Conservation (phyloP, 2,113 vertebrate species). For the Aspidoscelis tigris region DNA sequence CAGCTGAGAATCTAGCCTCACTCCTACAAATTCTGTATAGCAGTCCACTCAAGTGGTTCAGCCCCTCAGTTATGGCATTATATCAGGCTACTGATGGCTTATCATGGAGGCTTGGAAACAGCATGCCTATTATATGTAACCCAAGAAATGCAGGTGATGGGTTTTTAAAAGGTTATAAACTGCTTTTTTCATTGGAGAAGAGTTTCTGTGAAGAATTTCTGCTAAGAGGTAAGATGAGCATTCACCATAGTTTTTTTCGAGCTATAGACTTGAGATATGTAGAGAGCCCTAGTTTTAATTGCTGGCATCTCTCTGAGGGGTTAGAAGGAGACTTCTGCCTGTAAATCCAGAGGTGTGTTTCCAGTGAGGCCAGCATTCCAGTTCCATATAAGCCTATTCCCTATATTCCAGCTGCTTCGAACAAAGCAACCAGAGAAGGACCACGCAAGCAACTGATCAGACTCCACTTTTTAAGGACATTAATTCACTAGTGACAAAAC, state of each 20-base stretch:
- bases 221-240: background rate
- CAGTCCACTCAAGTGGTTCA: background rate
- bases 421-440: background rate
- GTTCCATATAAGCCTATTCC: too few species aligned
- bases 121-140: background rate
- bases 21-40: background rate
- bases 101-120: background rate
- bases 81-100: background rate
- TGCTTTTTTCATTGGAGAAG: background rate
- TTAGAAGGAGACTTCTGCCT: too few species aligned
- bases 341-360: too few species aligned
- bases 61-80: background rate
- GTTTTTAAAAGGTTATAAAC: background rate
- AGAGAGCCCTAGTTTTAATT: too few species aligned
- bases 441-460: background rate
- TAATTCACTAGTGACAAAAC: background rate
- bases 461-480: slow-evolving; percentile 41
- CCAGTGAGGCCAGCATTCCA: too few species aligned
- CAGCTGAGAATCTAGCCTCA: background rate
- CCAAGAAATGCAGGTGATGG: background rate
- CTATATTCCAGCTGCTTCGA: rapidly evolving
- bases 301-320: too few species aligned
- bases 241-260: too few species aligned
- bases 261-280: too few species aligned
- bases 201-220: background rate